phyloP scores from a whole-genome alignment of 2,888 invertebrate species.

The Philereme transversata region DNA sequence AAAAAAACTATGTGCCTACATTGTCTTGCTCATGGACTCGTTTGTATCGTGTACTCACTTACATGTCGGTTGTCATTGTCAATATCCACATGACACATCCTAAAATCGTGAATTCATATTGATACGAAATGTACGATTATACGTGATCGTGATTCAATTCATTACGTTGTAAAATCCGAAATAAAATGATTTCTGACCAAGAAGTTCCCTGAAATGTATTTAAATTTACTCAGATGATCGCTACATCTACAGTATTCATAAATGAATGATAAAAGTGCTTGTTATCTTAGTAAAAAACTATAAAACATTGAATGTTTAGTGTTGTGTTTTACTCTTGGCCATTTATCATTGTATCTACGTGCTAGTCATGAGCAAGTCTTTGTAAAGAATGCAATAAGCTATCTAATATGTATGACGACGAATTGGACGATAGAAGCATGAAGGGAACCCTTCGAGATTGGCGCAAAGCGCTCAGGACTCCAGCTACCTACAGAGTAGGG shows the following conservation, averaged over 20 bases:
- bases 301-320: slow-evolving; percentile 1
- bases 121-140: too few species aligned
- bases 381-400: slow-evolving; percentile 52
- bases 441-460: slow-evolving; percentile 88
- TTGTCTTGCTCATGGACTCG: too few species aligned
- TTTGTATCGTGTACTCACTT: too few species aligned
- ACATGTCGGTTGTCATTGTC: too few species aligned
- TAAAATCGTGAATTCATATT: too few species aligned
- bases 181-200: not conserved
- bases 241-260: slow-evolving; percentile 2
- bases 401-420: slow-evolving; percentile 76
- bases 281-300: not conserved
- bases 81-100: too few species aligned
- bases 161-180: too few species aligned
- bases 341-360: slow-evolving; percentile 5
- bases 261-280: slow-evolving; percentile 1
- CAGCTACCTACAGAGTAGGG: slow-evolving; percentile 94
- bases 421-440: slow-evolving; percentile 76
- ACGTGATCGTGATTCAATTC: too few species aligned
- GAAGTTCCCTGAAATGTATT: slow-evolving; percentile 1
- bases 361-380: slow-evolving; percentile 35
- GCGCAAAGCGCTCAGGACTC: slow-evolving; percentile 93
- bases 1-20: too few species aligned
- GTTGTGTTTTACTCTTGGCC: slow-evolving; percentile 5
- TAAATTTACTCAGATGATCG: not conserved